These are phyloP conservation scores for Arrhamphus sclerolepis DNA, from an alignment of 2,797 vertebrate genomes.

Conservation along the genomic window DNA sequence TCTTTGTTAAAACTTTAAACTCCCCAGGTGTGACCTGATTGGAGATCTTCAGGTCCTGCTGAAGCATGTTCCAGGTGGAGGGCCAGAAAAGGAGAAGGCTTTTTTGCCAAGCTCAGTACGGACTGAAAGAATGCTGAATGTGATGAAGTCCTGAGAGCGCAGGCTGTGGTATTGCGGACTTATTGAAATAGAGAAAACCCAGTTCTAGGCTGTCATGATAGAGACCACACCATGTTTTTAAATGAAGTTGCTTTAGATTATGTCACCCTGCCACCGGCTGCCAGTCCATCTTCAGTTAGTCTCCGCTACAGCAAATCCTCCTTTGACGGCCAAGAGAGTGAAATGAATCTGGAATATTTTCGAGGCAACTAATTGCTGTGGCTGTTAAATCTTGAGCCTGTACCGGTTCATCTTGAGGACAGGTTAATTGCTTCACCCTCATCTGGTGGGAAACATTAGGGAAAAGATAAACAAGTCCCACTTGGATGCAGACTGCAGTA, in stretches of 20 bases:
- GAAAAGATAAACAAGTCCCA: conserved; percentile 27
- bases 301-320: conserved; percentile 59
- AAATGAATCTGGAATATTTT: conserved; percentile 65
- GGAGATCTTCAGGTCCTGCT: too few relatives aligned
- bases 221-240: conserved; percentile 25
- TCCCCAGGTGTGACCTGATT: too few relatives aligned
- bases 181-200: conserved; percentile 5
- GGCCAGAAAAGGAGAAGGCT: too few relatives aligned
- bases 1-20: too few relatives aligned
- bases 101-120: too few relatives aligned
- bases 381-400: conserved; percentile 45
- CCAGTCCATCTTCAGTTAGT: conserved; percentile 63
- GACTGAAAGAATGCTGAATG: too few relatives aligned
- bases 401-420: conserved; percentile 42
- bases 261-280: conserved; percentile 55
- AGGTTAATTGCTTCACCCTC: conserved; percentile 45
- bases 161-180: too few relatives aligned
- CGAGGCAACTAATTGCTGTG: conserved; percentile 61
- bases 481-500: conserved; percentile 9
- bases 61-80: too few relatives aligned
- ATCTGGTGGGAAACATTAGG: conserved; percentile 19
- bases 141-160: too few relatives aligned
- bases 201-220: background rate
- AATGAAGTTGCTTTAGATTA: conserved; percentile 48
- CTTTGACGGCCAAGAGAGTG: conserved; percentile 51